Evolutionary conservation across 2,113 vertebrate genomes (phyloP), one percentile per base, ranked within the genome.

Genomic region (Oreotrochilus melanogaster): DNA sequence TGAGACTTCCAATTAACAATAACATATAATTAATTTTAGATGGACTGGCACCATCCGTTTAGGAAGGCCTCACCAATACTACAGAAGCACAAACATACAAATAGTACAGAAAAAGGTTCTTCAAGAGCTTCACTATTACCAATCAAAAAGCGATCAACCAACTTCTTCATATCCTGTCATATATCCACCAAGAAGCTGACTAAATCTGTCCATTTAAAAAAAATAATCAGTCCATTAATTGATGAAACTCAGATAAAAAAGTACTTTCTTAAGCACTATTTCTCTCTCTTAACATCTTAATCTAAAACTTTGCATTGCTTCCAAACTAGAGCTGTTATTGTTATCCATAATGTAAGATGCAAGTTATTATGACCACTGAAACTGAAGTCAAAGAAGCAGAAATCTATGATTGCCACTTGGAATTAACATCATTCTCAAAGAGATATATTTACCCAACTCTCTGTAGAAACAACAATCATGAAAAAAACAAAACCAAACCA

Each of bases 401-500:
- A 47, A 47, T 60, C 43, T 28, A 5, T 6, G 5, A 79, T 58
- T 43, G 17, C 11, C 42, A 50, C 30, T 28, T 22, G 28, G 11
- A 88, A 92, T 85, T 45, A 37, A 24, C 79, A 15, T 35, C 39
- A 67, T 11, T 7, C 57, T 37, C 25, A 54, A 22, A 76, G n/a
- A 39, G 2, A 1, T 2, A 39, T 11, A 10, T 54, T 45, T 15
- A 10, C 7, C 19, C 22, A 39, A 14, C 23, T 43, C 37, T 33
- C 54, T 7, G 1, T 2, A 74, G 6, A 78, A 66, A 67, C 4
- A 0, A 10, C 17, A 45, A 7, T 28, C 2, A 33, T 8, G 14
- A 7, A 43, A 65, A 74, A 14, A 39, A 39, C 39, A 39, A n/a
- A 8, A 10, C 6, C 3, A 14, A 62, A 35, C 31, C 12, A 53